Base-by-base conservation (phyloP, 2,888 invertebrate species). In the Bombylius discolor region DNA sequence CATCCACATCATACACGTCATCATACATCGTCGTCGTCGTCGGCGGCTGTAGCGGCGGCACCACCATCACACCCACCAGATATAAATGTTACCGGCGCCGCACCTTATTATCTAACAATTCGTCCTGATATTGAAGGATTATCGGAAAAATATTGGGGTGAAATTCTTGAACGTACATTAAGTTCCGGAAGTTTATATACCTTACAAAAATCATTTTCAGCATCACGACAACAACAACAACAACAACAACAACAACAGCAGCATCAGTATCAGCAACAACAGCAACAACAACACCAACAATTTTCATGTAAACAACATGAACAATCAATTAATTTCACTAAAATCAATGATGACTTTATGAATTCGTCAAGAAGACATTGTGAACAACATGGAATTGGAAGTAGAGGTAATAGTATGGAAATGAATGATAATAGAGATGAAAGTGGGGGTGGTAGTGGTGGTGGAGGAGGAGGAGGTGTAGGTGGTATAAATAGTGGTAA, bases 121-220 rank as follows among this genome's bases (percentile, higher is more conserved):
- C 66, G 72, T 60, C 79, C 79, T 52, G 83, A 83, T 65, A 79
- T 82, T 61, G 84, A 84, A 66, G 82, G 83, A 0, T 75, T 83
- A 0, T 82, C 83, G 23, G 84, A 84, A 70, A 83, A 84, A 68
- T 83, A 83, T 66, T 84, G 84, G 84, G 84, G 84, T 33, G 87
- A 87, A 75, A 87, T 87, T 65, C 74, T 88, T 62, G 87, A 88
- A 69, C 77, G 87, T 8, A 87, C 87, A 1, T 81, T 87, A 9
- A 87, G 87, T 49, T 85, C 86, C 2, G 83, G 80, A 56, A 87
- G 87, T 51, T 76, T 88, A 49, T 87, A 87, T 66, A 84, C 84
- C 39, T 77, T 84, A 61, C 83, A 83, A 65, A 73, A 72, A 62
- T 67, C 64, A 14, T 69, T 69, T 55, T 68, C 68, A 5, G 68